phyloP scores from a whole-genome alignment of 2,113 vertebrate genomes.

The Brachirus orientalis region DNA sequence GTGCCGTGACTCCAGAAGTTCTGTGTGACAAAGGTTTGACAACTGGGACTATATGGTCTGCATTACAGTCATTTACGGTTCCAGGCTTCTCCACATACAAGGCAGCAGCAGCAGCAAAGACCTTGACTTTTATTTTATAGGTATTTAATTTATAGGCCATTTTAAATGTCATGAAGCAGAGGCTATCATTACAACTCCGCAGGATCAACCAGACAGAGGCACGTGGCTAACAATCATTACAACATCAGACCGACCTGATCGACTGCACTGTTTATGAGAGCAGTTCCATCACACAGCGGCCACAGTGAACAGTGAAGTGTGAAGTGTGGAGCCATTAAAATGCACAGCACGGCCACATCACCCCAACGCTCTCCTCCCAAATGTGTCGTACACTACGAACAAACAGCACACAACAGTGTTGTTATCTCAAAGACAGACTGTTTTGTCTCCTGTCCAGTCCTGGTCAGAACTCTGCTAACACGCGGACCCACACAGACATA shows the following conservation, averaged over 20 bases:
- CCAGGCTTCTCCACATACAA: constrained; percentile 18
- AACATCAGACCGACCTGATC: constrained; percentile 53
- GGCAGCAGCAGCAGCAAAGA: constrained; percentile 26
- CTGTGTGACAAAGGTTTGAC: constrained; percentile 38
- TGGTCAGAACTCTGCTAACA: not conserved
- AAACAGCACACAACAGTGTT: constrained; percentile 34
- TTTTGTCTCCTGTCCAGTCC: constrained; percentile 2
- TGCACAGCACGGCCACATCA: constrained; percentile 46
- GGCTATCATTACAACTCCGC: constrained; percentile 39
- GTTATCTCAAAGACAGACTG: constrained; percentile 31
- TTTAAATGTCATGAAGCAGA: constrained; percentile 40
- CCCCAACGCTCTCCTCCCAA: constrained; percentile 4
- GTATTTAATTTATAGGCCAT: constrained; percentile 60
- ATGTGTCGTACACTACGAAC: constrained; percentile 1
- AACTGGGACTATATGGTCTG: constrained; percentile 19
- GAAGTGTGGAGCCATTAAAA: constrained; percentile 57
- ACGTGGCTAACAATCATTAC: constrained; percentile 51
- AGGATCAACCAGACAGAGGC: constrained; percentile 32
- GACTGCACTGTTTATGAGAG: constrained; percentile 33
- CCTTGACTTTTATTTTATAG: constrained; percentile 62
- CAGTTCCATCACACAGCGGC: constrained; percentile 49
- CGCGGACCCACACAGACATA: constrained; percentile 8
- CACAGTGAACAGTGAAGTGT: constrained; percentile 37
- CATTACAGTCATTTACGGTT: constrained; percentile 49
- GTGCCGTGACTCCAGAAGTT: constrained; percentile 6